Evolutionary conservation across 2,113 vertebrate genomes (phyloP), one percentile per base, ranked within the genome.

Genomic region (Camelus bactrianus): DNA sequence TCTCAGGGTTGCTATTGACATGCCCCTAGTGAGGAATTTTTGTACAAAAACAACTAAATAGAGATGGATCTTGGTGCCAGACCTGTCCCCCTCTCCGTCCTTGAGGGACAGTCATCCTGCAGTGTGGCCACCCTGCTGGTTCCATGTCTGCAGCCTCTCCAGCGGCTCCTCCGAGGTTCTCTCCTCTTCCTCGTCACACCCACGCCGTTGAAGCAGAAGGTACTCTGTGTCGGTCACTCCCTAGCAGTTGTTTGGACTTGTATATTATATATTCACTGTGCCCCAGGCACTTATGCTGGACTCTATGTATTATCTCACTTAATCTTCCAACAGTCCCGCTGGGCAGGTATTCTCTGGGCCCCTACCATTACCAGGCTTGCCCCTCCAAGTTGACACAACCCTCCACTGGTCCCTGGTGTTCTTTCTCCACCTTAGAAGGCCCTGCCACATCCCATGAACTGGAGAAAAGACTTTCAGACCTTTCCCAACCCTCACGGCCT

Each of bases 121-220:
- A 88, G n/a, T 3, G 13, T 3, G 2, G 54, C n/a, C 11, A 2
- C 24, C 8, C 46, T 48, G 1, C 9, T 16, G 20, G 8, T 24
- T 84, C 8, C 56, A 32, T 13, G 17, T 35, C n/a, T 3, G 5
- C 16, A 67, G 50, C 32, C 28, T 32, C 56, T n/a, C 69, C 9
- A 80, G 22, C 38, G 10, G 11, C 56, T 50, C n/a, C 75, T 81
- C 87, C 32, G 28, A 22, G 35, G 50, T 30, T 26, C 35, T 46
- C 50, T 17, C 32, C 76, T 83, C 69, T 24, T 85, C 35, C 35
- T 46, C 12, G 32, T 20, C 3, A 26, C 20, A 64, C 1, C n/a
- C 11, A 26, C 0, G 0, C 0, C 1, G 15, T 24, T 50, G 22
- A 70, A 89, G 30, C 67, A 50, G 14, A 38, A 81, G 67, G 4